Percentiles rank a stretch among this genome's conserved stretches.
phyloP scores from a whole-genome alignment of 2,888 invertebrate species.

The Drosophila quinaria region DNA sequence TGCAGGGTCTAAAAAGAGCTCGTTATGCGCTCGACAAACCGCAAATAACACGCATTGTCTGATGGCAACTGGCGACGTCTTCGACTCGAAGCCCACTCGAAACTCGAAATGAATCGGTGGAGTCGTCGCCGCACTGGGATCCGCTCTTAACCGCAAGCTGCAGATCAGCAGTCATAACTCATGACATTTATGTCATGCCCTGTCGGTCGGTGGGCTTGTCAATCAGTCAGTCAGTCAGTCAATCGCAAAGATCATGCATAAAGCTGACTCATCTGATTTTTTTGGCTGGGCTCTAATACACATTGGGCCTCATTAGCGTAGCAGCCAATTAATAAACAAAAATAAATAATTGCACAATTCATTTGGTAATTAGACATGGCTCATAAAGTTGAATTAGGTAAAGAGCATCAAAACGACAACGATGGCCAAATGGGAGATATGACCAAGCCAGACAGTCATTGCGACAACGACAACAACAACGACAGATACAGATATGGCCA shows the following conservation, averaged over 20 bases:
- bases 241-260: slow-evolving; percentile 10
- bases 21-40: slow-evolving; percentile 67
- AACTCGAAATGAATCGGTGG: slow-evolving; percentile 23
- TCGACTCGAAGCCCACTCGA: slow-evolving; percentile 17
- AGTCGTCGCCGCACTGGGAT: slow-evolving; percentile 2
- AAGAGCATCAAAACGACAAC: slow-evolving; percentile 52
- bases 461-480: neutral
- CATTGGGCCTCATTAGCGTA: slow-evolving; percentile 65
- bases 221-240: slow-evolving; percentile 15
- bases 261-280: slow-evolving; percentile 46
- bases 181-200: slow-evolving; percentile 35
- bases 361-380: slow-evolving; percentile 84
- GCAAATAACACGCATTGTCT: slow-evolving; percentile 62
- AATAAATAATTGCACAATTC: slow-evolving; percentile 82
- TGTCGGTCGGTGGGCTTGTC: slow-evolving; percentile 7
- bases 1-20: slow-evolving; percentile 43
- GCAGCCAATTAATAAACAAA: slow-evolving; percentile 77
- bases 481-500: neutral
- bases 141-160: slow-evolving; percentile 50
- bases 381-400: slow-evolving; percentile 81
- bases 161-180: slow-evolving; percentile 58
- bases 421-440: slow-evolving; percentile 56
- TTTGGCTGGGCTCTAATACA: slow-evolving; percentile 16
- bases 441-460: slow-evolving; percentile 19
- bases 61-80: slow-evolving; percentile 35